These are phyloP conservation scores for Pseudomugil gertrudae DNA, from an alignment of 2,797 vertebrate genomes.

Conservation along the genomic window DNA sequence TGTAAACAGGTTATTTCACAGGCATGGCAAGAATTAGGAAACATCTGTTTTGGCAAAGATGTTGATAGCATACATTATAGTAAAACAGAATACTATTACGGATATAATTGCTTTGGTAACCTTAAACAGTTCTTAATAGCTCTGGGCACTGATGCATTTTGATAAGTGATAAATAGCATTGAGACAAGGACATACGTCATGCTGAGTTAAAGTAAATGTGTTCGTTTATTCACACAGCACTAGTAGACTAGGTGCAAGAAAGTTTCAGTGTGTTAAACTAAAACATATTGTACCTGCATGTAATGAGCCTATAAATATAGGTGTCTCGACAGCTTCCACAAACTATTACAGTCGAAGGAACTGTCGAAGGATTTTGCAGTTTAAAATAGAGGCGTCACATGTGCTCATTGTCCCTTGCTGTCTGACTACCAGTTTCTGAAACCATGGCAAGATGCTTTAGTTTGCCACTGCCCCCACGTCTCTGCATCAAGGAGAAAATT, in stretches of 20 bases:
- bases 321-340: conserved; percentile 11
- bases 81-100: conserved; percentile 20
- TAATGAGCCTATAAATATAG: conserved; percentile 47
- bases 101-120: conserved; percentile 28
- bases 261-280: conserved; percentile 16
- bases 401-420: background rate
- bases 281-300: conserved; percentile 2
- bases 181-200: conserved; percentile 28
- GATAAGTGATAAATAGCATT: conserved; percentile 26
- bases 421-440: conserved; percentile 5
- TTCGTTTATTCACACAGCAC: background rate
- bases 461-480: conserved; percentile 28
- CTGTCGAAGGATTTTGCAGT: conserved; percentile 1
- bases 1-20: conserved; percentile 14
- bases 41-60: conserved; percentile 12
- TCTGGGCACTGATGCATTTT: conserved; percentile 29
- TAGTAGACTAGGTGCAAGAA: conserved; percentile 1
- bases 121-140: conserved; percentile 7
- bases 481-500: conserved; percentile 36
- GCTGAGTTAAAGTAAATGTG: conserved; percentile 5
- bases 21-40: background rate
- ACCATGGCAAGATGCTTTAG: background rate
- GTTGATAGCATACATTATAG: background rate
- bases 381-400: conserved; percentile 11
- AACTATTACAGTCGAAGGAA: conserved; percentile 3